These are phyloP conservation scores for Rhopalosiphum nymphaeae DNA, from an alignment of 2,888 invertebrate species.

Conservation along the genomic window DNA sequence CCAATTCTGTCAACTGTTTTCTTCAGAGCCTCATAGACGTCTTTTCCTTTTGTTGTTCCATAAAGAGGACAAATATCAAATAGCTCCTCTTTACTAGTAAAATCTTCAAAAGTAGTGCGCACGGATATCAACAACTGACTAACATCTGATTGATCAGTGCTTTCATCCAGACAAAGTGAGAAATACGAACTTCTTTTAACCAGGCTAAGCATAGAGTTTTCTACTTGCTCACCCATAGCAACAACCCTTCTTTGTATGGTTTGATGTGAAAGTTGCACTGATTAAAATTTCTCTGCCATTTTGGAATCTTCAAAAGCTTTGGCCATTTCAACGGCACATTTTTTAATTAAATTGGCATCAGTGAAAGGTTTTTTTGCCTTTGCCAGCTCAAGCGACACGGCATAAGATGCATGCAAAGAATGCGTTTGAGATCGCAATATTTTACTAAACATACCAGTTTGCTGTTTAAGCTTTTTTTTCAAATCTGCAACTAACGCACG, in stretches of 20 bases:
- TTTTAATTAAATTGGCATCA: constrained; percentile 54
- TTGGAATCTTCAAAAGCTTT: constrained; percentile 65
- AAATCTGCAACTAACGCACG: constrained; percentile 25
- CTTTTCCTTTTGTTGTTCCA: constrained; percentile 61
- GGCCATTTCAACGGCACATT: constrained; percentile 39
- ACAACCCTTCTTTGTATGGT: constrained; percentile 61
- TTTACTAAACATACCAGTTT: constrained; percentile 63
- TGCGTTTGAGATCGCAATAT: constrained; percentile 44
- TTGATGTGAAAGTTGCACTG: constrained; percentile 66
- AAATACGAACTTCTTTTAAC: constrained; percentile 56
- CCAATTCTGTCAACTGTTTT: constrained; percentile 62
- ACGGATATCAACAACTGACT: constrained; percentile 50
- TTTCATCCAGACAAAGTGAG: constrained; percentile 60
- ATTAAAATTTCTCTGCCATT: constrained; percentile 66
- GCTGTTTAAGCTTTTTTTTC: constrained; percentile 56
- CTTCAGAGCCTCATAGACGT: constrained; percentile 61
- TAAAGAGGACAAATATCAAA: constrained; percentile 51
- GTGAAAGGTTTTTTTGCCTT: constrained; percentile 66
- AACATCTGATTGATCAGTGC: constrained; percentile 58
- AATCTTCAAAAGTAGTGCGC: constrained; percentile 46
- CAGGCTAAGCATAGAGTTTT: constrained; percentile 42
- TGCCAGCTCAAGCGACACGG: constrained; percentile 61
- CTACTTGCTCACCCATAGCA: constrained; percentile 56
- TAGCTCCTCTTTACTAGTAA: constrained; percentile 52
- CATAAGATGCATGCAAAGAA: constrained; percentile 64